Evolutionary conservation across 1,140 invertebrate genomes (phyloP).

Genomic region (Aplysia californica): DNA sequence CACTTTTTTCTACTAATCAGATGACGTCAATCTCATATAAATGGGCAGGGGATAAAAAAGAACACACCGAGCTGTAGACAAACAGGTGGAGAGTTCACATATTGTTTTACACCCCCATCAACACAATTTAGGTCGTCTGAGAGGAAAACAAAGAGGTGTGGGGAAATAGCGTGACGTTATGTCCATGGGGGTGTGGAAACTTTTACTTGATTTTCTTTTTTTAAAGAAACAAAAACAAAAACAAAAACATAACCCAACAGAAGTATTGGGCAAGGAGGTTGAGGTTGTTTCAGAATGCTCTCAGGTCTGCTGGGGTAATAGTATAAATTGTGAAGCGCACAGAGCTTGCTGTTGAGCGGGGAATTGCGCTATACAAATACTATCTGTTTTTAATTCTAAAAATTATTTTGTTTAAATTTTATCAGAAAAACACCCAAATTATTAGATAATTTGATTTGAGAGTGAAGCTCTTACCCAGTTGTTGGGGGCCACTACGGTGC

Average conservation of each 20-base stretch:
- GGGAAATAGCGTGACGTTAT: not conserved
- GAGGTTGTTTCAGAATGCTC: too few relatives aligned
- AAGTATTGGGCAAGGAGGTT: not conserved
- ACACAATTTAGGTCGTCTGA: too few relatives aligned
- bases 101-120: too few relatives aligned
- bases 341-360: too few relatives aligned
- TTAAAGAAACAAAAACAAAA: not conserved
- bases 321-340: too few relatives aligned
- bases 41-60: too few relatives aligned
- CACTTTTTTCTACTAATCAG: too few relatives aligned
- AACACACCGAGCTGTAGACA: not conserved
- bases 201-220: not conserved
- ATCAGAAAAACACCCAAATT: not conserved
- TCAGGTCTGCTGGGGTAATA: too few relatives aligned
- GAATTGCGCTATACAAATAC: too few relatives aligned
- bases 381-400: too few relatives aligned
- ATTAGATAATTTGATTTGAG: not conserved
- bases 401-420: not conserved
- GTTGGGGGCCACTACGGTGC: slow-evolving; percentile 42
- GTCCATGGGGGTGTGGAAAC: not conserved
- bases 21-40: too few relatives aligned
- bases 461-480: slow-evolving; percentile 49
- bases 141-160: not conserved
- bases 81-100: not conserved
- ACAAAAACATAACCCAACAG: too few relatives aligned